Base-by-base conservation (phyloP, 2,113 vertebrate species). In the Vanacampus margaritifer region DNA sequence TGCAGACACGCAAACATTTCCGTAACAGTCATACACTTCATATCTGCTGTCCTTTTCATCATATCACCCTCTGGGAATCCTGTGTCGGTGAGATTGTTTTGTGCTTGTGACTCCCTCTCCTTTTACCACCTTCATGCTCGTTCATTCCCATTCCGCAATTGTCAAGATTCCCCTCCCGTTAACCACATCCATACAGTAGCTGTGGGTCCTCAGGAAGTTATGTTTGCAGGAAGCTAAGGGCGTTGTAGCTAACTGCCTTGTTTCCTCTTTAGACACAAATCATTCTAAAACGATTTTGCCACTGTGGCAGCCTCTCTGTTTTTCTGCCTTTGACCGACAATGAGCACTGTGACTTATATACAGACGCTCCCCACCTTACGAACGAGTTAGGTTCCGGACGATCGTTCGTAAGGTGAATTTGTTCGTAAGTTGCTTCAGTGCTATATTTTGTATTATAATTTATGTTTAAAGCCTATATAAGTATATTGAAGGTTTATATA, bases 151-250 rank as follows among this genome's bases (percentile, higher is more conserved):
- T 63, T 60, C 62, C 64, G 51, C 43, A 45, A 51, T 64, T 51
- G 46, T 64, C 65, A 71, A 67, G 50, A 63, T 68, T 69, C 73
- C 82, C 77, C 75, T 75, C 62, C 62, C 51, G 59, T 45, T 77
- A 74, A 73, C 72, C 72, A 69, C 67, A 64, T 87, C 76, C 81
- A 62, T 79, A 80, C 84, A 83, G 82, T 76, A 80, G 82, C 71
- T 39, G 54, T 70, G 71, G 79, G 80, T 89, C 73, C 78, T 86
- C 84, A 87, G 82, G 85, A 87, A 87, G 72, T 74, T 16, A 67
- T 64, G 65, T 68, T 75, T 61, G 60, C 84, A 85, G 86, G 86
- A 89, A 89, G 69, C 77, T 69, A 68, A 81, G 87, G 89, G 87
- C 77, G 87, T 87, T 86, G 81, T 69, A 79, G 69, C 54, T 71